Conservation (phyloP, 2,888 invertebrate genomes). For the Tridacna gigas region DNA sequence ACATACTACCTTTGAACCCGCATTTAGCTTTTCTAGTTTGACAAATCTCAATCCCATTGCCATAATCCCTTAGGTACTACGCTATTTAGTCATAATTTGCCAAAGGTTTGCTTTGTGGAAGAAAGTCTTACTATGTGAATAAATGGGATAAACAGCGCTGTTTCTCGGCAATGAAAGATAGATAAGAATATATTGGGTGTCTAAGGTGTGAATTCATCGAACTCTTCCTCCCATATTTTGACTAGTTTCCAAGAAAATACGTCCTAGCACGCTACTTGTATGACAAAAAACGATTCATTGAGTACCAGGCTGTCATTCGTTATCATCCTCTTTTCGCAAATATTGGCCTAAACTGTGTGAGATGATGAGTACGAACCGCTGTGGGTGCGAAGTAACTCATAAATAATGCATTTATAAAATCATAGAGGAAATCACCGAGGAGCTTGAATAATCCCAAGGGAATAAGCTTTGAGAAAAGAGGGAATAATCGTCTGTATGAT, state of each 20-base stretch:
- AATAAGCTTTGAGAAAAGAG: not conserved
- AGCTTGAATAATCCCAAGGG: slow-evolving; percentile 1
- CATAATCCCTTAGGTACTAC: too few species aligned
- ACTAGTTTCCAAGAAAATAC: not conserved
- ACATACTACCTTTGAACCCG: too few species aligned
- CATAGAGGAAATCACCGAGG: slow-evolving; percentile 33
- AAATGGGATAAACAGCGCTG: not conserved
- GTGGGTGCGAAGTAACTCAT: slow-evolving; percentile 45
- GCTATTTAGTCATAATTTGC: too few species aligned
- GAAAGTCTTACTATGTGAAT: too few species aligned
- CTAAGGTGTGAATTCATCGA: slow-evolving; percentile 17
- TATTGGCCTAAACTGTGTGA: slow-evolving; percentile 49
- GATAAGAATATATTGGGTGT: slow-evolving; percentile 17
- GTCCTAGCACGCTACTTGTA: slow-evolving; percentile 23
- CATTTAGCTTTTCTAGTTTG: too few species aligned
- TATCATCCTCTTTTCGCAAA: slow-evolving; percentile 45
- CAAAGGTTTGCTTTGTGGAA: too few species aligned
- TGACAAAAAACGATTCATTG: slow-evolving; percentile 31
- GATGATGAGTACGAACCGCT: slow-evolving; percentile 27
- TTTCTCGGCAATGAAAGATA: not conserved
- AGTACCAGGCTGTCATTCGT: slow-evolving; percentile 51
- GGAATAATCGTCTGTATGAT: slow-evolving; percentile 8
- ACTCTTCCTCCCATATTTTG: not conserved
- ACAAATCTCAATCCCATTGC: too few species aligned
- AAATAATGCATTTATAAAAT: slow-evolving; percentile 53